Percentiles rank a stretch among this genome's conserved stretches.
Conservation (phyloP, 2,797 vertebrate species). For the Chelidonichthys spinosus region DNA sequence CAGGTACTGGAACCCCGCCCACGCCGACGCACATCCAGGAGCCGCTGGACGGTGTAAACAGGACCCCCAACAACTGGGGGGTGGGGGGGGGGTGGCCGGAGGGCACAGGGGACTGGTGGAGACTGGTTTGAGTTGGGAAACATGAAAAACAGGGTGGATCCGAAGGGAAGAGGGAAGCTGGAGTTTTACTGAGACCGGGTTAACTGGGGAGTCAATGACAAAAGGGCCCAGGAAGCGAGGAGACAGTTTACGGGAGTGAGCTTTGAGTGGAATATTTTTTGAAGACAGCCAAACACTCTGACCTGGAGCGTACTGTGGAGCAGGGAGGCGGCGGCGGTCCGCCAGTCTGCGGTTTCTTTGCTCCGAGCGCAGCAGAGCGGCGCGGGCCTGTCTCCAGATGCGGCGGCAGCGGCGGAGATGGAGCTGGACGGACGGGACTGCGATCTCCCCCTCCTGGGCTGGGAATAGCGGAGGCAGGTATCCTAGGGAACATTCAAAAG, state of each 20-base stretch:
- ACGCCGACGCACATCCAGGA: not conserved
- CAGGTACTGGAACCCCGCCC: not conserved
- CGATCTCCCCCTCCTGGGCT: rapidly evolving
- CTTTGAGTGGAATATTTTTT: too few relatives aligned
- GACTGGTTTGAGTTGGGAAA: too few relatives aligned
- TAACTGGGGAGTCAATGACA: too few relatives aligned
- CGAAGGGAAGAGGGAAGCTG: too few relatives aligned
- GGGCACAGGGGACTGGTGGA: not conserved
- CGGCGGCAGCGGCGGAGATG: not conserved
- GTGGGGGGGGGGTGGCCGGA: not conserved
- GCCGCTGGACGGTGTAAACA: not conserved
- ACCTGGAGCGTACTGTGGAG: not conserved
- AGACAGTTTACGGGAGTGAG: too few relatives aligned
- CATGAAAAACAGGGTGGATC: too few relatives aligned
- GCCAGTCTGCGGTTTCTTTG: rapidly evolving
- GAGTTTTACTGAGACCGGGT: too few relatives aligned
- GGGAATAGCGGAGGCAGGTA: not conserved
- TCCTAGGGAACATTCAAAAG: not conserved
- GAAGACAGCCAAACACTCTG: not conserved
- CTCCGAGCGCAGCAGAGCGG: not conserved
- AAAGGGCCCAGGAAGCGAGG: too few relatives aligned
- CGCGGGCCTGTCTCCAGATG: not conserved
- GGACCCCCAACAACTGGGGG: not conserved
- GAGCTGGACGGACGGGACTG: not conserved
- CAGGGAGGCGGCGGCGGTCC: not conserved